A percentile compares a stretch with the other conserved stretches of the same genome.
Conservation (phyloP, 2,888 invertebrate genomes). For the Ectemnius lituratus region DNA sequence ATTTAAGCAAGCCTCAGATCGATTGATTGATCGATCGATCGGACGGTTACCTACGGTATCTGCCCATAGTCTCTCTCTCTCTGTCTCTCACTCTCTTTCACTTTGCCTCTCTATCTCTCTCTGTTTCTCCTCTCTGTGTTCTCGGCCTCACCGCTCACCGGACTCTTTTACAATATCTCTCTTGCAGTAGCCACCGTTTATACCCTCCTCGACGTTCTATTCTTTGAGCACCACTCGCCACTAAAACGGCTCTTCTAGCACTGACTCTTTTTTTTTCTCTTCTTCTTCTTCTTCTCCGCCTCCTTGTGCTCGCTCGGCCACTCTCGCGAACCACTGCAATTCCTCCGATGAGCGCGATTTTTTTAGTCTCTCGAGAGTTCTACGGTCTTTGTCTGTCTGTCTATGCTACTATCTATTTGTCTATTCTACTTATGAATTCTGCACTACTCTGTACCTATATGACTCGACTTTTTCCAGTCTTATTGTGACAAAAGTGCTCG, state of each 20-base stretch:
- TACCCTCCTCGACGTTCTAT: not conserved
- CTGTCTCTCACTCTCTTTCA: slow-evolving; percentile 28
- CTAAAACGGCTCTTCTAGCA: not conserved
- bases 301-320: not conserved
- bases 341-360: no score
- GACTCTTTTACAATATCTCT: slow-evolving; percentile 22
- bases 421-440: slow-evolving; percentile 16
- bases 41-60: slow-evolving; percentile 61
- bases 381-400: not conserved
- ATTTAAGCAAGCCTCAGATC: slow-evolving; percentile 71
- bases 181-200: slow-evolving; percentile 14
- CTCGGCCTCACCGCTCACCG: slow-evolving; percentile 11
- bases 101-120: not conserved
- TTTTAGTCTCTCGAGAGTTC: no score
- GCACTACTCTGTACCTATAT: slow-evolving; percentile 15
- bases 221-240: slow-evolving; percentile 5
- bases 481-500: slow-evolving; percentile 25
- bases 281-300: not conserved
- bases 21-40: slow-evolving; percentile 61
- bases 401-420: slow-evolving; percentile 12
- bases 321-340: no score
- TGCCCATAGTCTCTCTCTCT: slow-evolving; percentile 54
- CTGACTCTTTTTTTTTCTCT: not conserved
- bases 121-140: not conserved
- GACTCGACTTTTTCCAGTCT: no score